A percentile compares a stretch with the other conserved stretches of the same genome.
Conservation (phyloP, 2,797 vertebrate genomes). For the Carapus acus region DNA sequence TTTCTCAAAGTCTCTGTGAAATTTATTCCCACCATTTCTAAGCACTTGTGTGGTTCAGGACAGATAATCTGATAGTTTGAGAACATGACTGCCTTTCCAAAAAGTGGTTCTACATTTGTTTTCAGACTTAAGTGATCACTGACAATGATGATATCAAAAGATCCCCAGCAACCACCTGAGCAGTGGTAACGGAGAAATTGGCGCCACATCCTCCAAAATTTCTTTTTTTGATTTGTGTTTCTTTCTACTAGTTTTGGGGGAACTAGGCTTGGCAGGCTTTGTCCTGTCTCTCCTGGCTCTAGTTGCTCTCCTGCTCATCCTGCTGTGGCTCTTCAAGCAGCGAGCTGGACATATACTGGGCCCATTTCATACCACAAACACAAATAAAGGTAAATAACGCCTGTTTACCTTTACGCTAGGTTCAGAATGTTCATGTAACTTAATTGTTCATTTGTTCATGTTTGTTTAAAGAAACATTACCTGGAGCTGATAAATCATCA, state of each 20-base stretch:
- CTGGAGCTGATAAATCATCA: constrained; percentile 19
- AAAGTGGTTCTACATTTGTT: too few relatives aligned
- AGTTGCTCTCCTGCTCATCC: constrained; percentile 13
- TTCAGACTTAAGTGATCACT: too few relatives aligned
- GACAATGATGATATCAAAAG: too few relatives aligned
- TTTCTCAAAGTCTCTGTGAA: too few relatives aligned
- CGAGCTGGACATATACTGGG: not conserved
- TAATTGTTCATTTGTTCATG: not conserved
- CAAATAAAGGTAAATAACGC: constrained; percentile 39
- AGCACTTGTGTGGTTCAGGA: too few relatives aligned
- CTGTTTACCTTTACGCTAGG: not conserved
- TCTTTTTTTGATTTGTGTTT: too few relatives aligned
- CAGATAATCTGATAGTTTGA: too few relatives aligned
- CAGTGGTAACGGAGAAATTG: too few relatives aligned
- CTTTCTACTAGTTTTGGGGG: constrained; percentile 15
- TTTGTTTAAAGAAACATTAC: constrained; percentile 34
- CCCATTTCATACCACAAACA: not conserved
- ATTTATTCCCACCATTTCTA: too few relatives aligned
- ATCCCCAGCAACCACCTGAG: too few relatives aligned
- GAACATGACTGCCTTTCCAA: too few relatives aligned
- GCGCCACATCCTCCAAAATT: too few relatives aligned
- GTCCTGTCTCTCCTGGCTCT: constrained; percentile 42
- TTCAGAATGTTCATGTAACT: constrained; percentile 1
- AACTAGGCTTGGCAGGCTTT: constrained; percentile 46
- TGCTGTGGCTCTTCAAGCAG: constrained; percentile 29